These are phyloP conservation scores for Stegophylla sp. DNA, from an alignment of 2,888 invertebrate genomes.

Conservation along the genomic window DNA sequence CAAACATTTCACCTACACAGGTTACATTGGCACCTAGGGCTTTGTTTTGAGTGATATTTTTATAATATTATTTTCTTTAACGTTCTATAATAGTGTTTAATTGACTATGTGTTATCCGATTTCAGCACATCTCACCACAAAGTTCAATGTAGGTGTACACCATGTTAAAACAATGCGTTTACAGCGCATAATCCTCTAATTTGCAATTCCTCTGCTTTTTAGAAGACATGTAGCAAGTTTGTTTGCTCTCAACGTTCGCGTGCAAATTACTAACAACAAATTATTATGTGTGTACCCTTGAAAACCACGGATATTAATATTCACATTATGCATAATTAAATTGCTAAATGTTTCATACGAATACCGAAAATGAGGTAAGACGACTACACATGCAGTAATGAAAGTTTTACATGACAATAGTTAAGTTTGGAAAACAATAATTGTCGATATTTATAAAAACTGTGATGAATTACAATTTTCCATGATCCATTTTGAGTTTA, in stretches of 20 bases:
- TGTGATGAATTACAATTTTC: not conserved
- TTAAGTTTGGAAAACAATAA: not conserved
- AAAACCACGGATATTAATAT: conserved; percentile 34
- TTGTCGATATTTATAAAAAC: not conserved
- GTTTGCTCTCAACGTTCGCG: not conserved
- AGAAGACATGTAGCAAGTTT: conserved; percentile 14
- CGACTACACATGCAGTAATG: not conserved
- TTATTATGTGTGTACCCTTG: not conserved
- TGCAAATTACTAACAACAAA: conserved; percentile 43
- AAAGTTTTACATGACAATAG: too few relatives aligned
- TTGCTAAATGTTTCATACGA: conserved; percentile 25
- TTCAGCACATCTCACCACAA: conserved; percentile 7
- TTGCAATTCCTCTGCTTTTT: conserved; percentile 20
- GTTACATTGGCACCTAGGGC: too few relatives aligned
- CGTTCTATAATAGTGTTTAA: not conserved
- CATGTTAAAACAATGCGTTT: not conserved
- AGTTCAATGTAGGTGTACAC: not conserved
- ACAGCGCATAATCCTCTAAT: conserved; percentile 21
- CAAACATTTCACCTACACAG: too few relatives aligned
- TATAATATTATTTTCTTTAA: not conserved
- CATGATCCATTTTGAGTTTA: too few relatives aligned
- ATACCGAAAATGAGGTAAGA: conserved; percentile 19
- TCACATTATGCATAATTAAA: conserved; percentile 48
- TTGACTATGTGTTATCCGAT: conserved; percentile 23
- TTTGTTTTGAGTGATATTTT: not conserved